Base-by-base conservation (phyloP, 2,888 invertebrate genomes). In the Lasius platythorax region DNA sequence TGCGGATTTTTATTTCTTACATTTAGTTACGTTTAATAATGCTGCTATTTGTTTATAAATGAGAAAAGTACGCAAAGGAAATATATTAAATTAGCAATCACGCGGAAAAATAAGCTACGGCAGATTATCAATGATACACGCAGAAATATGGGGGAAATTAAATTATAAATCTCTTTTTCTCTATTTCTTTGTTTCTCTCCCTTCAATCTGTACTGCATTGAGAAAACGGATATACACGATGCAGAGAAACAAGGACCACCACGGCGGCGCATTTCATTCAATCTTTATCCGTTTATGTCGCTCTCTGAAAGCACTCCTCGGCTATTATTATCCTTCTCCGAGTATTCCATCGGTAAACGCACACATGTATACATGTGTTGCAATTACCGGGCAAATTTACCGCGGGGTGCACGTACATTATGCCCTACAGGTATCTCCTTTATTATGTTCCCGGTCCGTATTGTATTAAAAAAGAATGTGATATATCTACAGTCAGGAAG, bases 221-320 rank as follows among this genome's bases (percentile, higher is more conserved):
- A 40, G 79, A 74, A 74, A 79, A 61, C n/a, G n/a, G 37, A 58
- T 61, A 43, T 43, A 74, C 6, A n/a, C 40, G n/a, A 15, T 23
- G 75, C 15, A 12, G 3, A 61, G 61, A 61, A 61, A 40, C 28
- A 28, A 61, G 28, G 18, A 74, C 33, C 78, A 43, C 23, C 43
- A 58, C 56, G 56, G 68, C 73, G 73, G 72, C 56, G 56, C 79
- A 58, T 79, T 79, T 79, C 58, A 79, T 81, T 46, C 79, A 75
- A 74, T 75, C 79, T 74, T 74, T 81, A 79, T 81, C 9, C 79
- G 37, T 75, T 75, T 74, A 81, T 75, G 79, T 81, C 76, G 79
- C 75, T 53, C 53, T 53, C 53, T 81, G 79, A 81, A 81, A 81
- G 79, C 75, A 50, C 56, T 61, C 43, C 46, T 43, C 46, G 61